phyloP scores from a whole-genome alignment of 2,797 vertebrate genomes.

The Phoeniculus purpureus region DNA sequence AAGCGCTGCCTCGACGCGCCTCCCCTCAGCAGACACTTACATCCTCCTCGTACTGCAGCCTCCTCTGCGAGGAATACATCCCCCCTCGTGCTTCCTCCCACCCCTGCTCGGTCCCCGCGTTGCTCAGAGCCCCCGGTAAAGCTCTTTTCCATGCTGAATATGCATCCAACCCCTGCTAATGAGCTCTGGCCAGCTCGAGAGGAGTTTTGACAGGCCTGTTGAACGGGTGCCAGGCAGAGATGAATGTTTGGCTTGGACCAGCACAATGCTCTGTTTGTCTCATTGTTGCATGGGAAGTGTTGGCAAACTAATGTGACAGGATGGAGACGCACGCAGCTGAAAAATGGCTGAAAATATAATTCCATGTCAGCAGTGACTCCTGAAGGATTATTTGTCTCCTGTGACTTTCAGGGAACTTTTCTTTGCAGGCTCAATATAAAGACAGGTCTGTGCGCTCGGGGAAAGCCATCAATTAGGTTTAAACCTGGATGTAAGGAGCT shows the following conservation, averaged over 20 bases:
- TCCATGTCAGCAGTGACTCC: conserved; percentile 62
- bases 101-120: not conserved
- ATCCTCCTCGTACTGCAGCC: not conserved
- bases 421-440: conserved; percentile 48
- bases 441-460: conserved; percentile 33
- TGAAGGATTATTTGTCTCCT: conserved; percentile 63
- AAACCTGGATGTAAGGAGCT: conserved; percentile 38
- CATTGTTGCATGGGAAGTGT: conserved; percentile 75
- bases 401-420: conserved; percentile 62
- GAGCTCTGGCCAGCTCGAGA: conserved; percentile 70
- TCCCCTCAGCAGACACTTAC: not conserved
- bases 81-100: not conserved
- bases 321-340: conserved; percentile 59
- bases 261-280: conserved; percentile 76
- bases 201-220: conserved; percentile 75
- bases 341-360: conserved; percentile 72
- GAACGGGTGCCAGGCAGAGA: conserved; percentile 73
- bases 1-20: not conserved
- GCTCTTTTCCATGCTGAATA: conserved; percentile 72
- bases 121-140: conserved; percentile 41
- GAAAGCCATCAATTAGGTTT: conserved; percentile 39
- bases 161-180: conserved; percentile 72
- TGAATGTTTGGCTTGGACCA: conserved; percentile 73
- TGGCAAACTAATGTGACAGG: conserved; percentile 76
- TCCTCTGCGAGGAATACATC: not conserved